A percentile compares a stretch with the other conserved stretches of the same genome.
Evolutionary conservation across 2,888 invertebrate species (phyloP).

Genomic region (Drosophila hawaiiensis): DNA sequence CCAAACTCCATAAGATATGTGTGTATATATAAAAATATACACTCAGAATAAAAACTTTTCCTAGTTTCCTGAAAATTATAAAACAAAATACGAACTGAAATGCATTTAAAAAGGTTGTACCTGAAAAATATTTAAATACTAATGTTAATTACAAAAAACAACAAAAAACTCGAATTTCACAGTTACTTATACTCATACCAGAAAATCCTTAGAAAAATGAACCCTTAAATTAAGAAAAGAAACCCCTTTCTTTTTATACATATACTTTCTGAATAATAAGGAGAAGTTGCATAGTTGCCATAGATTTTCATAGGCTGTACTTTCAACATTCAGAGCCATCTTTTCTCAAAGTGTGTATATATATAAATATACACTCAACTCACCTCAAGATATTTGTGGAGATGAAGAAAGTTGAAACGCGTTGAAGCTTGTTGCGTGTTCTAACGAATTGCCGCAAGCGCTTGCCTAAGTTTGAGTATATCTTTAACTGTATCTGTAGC

Average conservation of each 20-base stretch:
- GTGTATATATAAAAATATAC: not conserved
- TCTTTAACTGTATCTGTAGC: not conserved
- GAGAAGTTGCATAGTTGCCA: not conserved
- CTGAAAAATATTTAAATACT: no score
- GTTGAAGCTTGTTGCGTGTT: slow-evolving; percentile 56
- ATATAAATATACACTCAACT: slow-evolving; percentile 1
- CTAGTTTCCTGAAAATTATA: not conserved
- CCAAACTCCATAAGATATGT: slow-evolving; percentile 29
- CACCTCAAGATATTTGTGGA: slow-evolving; percentile 38
- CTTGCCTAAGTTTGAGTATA: slow-evolving; percentile 14
- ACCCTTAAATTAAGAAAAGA: not conserved
- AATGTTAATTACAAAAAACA: not conserved
- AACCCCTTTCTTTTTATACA: not conserved
- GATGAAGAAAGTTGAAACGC: slow-evolving; percentile 41
- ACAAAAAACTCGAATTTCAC: not conserved
- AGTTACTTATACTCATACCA: not conserved
- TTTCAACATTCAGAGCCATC: no score
- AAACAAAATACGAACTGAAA: no score
- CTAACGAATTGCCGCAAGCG: slow-evolving; percentile 64
- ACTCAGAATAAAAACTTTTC: not conserved
- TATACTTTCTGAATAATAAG: not conserved
- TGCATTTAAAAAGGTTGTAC: no score
- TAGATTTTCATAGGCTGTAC: no score
- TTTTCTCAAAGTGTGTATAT: not conserved
- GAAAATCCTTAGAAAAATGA: not conserved